Conservation (phyloP, 2,797 vertebrate species). For the Urocyon cinereoargenteus region DNA sequence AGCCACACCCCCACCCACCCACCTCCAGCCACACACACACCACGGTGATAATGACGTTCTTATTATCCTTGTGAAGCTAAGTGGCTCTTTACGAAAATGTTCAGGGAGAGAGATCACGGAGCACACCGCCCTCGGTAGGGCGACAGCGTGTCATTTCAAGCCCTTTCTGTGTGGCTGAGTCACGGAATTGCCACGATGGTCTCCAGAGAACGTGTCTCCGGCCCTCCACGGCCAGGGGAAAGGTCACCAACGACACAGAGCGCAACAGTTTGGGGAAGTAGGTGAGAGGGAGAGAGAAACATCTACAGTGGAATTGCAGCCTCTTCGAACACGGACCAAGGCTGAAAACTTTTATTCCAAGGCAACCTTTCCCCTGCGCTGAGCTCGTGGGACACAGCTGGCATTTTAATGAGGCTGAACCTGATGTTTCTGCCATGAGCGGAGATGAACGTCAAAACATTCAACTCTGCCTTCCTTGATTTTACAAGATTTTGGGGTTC, state of each 20-base stretch:
- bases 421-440: background rate
- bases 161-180: conserved; percentile 47
- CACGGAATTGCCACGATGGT: background rate
- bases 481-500: background rate
- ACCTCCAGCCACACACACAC: background rate
- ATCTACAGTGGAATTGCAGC: background rate
- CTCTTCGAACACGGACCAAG: background rate
- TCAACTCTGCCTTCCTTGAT: conserved; percentile 1
- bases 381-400: background rate
- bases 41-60: background rate
- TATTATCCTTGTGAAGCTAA: background rate
- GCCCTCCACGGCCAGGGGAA: conserved; percentile 40
- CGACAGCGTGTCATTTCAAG: background rate
- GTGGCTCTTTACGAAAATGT: background rate
- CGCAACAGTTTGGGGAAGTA: conserved; percentile 43
- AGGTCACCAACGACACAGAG: conserved; percentile 64
- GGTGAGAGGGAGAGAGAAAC: conserved; percentile 46
- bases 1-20: rapidly evolving
- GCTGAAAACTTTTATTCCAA: conserved; percentile 9
- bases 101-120: background rate
- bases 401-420: background rate
- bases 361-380: background rate
- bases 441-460: background rate
- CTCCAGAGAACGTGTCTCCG: background rate
- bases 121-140: background rate